Percentiles rank a stretch among this genome's conserved stretches.
These are phyloP conservation scores for Acyrthosiphon pisum DNA, from an alignment of 1,140 invertebrate genomes.

Conservation along the genomic window DNA sequence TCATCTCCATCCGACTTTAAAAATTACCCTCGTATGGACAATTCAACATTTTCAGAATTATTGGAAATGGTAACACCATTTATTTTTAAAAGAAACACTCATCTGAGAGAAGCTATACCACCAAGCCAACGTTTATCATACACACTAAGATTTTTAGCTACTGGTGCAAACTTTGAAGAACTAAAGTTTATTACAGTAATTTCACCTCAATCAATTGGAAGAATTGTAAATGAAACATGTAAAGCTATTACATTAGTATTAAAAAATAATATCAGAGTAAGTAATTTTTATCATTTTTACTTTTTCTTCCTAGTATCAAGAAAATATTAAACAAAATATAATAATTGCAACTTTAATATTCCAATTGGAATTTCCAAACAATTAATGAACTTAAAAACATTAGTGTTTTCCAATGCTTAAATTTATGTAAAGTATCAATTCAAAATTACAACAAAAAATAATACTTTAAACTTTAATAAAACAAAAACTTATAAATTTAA, in stretches of 20 bases:
- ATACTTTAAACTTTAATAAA: too few species aligned
- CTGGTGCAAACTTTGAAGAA: constrained; percentile 29
- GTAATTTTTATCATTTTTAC: neutral
- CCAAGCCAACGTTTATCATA: neutral
- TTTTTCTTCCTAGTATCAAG: too few species aligned
- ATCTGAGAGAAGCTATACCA: neutral
- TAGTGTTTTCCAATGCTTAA: too few species aligned
- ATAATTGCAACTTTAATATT: too few species aligned
- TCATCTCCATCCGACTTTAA: neutral
- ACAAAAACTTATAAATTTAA: too few species aligned
- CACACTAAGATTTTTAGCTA: neutral
- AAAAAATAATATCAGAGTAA: constrained; percentile 24
- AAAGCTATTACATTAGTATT: neutral
- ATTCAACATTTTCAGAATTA: neutral
- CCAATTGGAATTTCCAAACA: too few species aligned
- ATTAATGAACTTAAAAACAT: too few species aligned
- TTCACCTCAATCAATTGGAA: constrained; percentile 30
- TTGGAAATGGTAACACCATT: neutral
- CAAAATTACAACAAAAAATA: too few species aligned
- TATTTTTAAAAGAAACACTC: neutral
- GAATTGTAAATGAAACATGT: constrained; percentile 24
- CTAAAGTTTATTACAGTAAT: constrained; percentile 17
- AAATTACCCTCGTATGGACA: neutral
- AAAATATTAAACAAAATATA: too few species aligned
- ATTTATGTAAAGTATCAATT: too few species aligned